A percentile compares a stretch with the other conserved stretches of the same genome.
Evolutionary conservation across 1,140 invertebrate genomes (phyloP).

Genomic region (Anoplolepis gracilipes): DNA sequence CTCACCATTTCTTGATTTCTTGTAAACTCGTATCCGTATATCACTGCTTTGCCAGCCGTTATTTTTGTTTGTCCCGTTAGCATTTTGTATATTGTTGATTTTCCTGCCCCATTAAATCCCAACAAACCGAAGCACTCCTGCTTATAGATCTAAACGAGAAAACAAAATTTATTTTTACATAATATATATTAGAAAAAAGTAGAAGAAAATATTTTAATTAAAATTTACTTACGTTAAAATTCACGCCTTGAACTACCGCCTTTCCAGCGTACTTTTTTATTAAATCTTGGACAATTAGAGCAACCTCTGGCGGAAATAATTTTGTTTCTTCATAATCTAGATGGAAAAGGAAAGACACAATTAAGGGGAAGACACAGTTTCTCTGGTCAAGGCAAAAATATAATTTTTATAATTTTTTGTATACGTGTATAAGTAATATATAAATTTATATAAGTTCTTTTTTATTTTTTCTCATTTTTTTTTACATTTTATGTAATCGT

Average conservation of each 20-base stretch:
- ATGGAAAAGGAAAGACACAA: background rate
- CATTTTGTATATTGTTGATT: constrained; percentile 95
- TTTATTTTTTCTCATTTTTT: background rate
- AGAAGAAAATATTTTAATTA: background rate
- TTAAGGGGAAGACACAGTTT: background rate
- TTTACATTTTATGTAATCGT: constrained; percentile 65
- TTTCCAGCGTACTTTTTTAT: constrained; percentile 48
- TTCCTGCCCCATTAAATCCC: constrained; percentile 93
- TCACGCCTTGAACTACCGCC: constrained; percentile 49
- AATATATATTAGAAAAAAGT: background rate
- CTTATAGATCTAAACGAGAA: constrained; percentile 82
- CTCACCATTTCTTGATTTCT: constrained; percentile 55
- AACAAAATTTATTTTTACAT: background rate
- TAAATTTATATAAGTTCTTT: constrained; percentile 1
- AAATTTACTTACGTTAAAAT: constrained; percentile 62
- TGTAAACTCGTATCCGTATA: constrained; percentile 54
- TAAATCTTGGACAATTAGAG: constrained; percentile 62
- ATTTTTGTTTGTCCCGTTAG: constrained; percentile 91
- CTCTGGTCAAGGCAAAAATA: background rate
- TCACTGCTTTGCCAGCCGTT: constrained; percentile 85
- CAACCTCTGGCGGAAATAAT: constrained; percentile 35
- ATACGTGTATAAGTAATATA: background rate
- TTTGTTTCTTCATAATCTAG: constrained; percentile 57
- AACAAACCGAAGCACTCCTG: constrained; percentile 96
- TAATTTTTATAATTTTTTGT: background rate